Evolutionary conservation across 2,113 vertebrate genomes (phyloP).

Genomic region (Hypanus sabinus): DNA sequence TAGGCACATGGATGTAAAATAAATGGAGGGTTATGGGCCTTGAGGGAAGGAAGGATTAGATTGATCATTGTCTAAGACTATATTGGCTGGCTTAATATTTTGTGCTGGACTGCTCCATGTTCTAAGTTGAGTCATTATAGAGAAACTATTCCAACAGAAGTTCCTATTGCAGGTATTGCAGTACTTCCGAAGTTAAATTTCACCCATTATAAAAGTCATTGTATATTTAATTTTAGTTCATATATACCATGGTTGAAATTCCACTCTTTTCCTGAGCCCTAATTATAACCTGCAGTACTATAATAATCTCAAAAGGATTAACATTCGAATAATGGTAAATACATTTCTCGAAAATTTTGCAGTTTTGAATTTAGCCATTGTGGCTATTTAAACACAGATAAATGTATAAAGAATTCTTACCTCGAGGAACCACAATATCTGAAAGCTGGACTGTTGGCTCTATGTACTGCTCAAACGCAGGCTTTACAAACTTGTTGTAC

Average conservation of each 20-base stretch:
- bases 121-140: neutral
- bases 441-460: constrained; percentile 80
- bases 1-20: no score
- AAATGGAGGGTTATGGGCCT: no score
- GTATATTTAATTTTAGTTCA: neutral
- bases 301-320: neutral
- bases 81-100: no score
- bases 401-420: constrained; percentile 48
- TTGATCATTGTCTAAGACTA: no score
- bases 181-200: neutral
- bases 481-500: constrained; percentile 85
- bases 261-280: neutral
- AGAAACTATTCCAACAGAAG: neutral
- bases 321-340: neutral
- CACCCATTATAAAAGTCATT: neutral
- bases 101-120: no score
- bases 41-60: no score
- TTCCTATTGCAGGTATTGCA: neutral
- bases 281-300: neutral
- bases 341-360: neutral
- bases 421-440: constrained; percentile 82
- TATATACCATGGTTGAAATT: neutral
- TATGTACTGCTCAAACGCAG: constrained; percentile 81
- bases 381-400: neutral
- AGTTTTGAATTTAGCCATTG: neutral